A percentile compares a stretch with the other conserved stretches of the same genome.
phyloP scores from a whole-genome alignment of 2,888 invertebrate genomes.

The Hedya salicella region DNA sequence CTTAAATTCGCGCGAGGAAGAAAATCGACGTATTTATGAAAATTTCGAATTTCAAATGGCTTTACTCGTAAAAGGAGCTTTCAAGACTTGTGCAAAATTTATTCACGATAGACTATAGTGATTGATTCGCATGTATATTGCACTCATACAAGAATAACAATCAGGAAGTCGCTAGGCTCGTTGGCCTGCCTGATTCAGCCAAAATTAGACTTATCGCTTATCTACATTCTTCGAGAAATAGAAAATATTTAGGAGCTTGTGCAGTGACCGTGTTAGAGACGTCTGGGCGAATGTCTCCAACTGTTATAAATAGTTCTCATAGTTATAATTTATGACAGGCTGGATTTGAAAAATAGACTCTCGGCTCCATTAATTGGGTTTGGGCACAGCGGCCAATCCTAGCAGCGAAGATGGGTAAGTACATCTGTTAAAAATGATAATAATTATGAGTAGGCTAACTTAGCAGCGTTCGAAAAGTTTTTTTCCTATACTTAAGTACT shows the following conservation, averaged over 20 bases:
- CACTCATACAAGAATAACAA: constrained; percentile 6
- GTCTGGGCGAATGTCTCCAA: constrained; percentile 50
- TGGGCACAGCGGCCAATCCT: constrained; percentile 22
- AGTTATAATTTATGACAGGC: constrained; percentile 50
- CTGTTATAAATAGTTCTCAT: constrained; percentile 52
- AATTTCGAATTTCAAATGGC: too few species aligned
- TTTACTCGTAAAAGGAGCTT: too few species aligned
- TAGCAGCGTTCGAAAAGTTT: too few species aligned
- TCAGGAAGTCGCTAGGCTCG: constrained; percentile 1
- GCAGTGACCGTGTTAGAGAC: constrained; percentile 53
- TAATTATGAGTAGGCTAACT: too few species aligned
- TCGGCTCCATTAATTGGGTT: constrained; percentile 40
- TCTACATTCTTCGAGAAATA: constrained; percentile 33
- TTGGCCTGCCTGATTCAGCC: neutral
- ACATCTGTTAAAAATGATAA: neutral
- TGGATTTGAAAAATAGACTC: constrained; percentile 45
- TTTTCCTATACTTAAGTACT: too few species aligned
- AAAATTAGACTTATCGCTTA: constrained; percentile 30
- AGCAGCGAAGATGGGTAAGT: too few species aligned
- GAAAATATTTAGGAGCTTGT: constrained; percentile 46
- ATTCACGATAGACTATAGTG: neutral
- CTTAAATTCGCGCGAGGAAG: too few species aligned
- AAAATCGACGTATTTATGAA: too few species aligned
- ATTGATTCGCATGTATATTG: neutral
- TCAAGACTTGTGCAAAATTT: too few species aligned